Evolutionary conservation across 2,113 vertebrate genomes (phyloP).

Genomic region (Nyctereutes procyonoides): DNA sequence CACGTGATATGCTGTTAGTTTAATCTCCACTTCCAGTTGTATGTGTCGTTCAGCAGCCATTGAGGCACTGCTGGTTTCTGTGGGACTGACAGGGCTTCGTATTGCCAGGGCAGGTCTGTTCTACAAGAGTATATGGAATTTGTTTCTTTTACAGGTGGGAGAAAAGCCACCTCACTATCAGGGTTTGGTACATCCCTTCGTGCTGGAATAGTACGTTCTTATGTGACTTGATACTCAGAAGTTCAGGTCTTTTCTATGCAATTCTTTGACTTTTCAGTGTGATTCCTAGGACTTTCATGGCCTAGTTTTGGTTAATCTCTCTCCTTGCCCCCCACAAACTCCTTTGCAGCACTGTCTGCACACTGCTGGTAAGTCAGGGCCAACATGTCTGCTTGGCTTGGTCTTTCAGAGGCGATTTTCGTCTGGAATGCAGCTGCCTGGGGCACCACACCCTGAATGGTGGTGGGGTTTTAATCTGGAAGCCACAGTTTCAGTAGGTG

Average conservation of each 20-base stretch:
- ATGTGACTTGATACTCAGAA: background rate
- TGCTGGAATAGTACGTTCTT: background rate
- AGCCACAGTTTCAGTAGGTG: background rate
- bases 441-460: background rate
- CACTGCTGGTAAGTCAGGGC: background rate
- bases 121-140: background rate
- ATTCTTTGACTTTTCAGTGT: background rate
- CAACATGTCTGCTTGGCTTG: background rate
- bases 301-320: background rate
- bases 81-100: background rate
- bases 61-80: background rate
- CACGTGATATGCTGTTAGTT: background rate
- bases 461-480: background rate
- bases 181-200: background rate
- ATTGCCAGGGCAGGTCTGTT: background rate
- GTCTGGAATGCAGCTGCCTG: background rate
- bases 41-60: background rate
- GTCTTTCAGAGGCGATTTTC: background rate
- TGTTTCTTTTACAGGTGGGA: background rate
- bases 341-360: background rate
- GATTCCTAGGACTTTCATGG: background rate
- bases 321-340: background rate
- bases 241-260: background rate
- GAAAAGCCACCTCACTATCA: background rate
- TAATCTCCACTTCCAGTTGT: background rate